phyloP scores from a whole-genome alignment of 2,113 vertebrate genomes.

The Oxygymnocypris stewartii region DNA sequence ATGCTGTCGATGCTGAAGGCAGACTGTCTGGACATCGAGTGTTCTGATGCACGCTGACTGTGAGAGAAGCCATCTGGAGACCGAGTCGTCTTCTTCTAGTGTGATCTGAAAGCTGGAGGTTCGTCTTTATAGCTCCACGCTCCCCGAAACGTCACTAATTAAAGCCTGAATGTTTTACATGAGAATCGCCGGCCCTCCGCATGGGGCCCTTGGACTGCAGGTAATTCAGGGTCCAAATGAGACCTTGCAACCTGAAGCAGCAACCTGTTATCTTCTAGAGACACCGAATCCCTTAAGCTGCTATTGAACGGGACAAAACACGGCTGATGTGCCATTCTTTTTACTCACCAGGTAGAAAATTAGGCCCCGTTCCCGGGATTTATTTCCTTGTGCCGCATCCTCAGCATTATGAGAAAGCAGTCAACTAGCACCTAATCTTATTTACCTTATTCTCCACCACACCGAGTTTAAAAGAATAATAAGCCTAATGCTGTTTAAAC shows the following conservation, averaged over 20 bases:
- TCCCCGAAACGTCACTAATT: constrained; percentile 84
- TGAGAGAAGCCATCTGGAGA: constrained; percentile 45
- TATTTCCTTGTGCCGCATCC: constrained; percentile 37
- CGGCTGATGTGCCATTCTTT: constrained; percentile 75
- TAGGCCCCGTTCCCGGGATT: constrained; percentile 53
- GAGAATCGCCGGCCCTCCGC: constrained; percentile 85
- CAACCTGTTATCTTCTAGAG: constrained; percentile 80
- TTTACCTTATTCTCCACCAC: constrained; percentile 79
- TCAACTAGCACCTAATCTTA: constrained; percentile 83
- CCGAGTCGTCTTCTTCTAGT: background rate
- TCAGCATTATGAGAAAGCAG: constrained; percentile 71
- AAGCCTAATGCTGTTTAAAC: constrained; percentile 87
- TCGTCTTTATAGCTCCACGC: constrained; percentile 56
- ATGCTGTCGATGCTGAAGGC: constrained; percentile 87
- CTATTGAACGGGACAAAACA: constrained; percentile 66
- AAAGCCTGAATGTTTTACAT: constrained; percentile 88
- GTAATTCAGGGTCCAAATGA: constrained; percentile 83
- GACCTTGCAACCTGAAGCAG: constrained; percentile 71
- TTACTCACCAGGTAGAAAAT: constrained; percentile 86
- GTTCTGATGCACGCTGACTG: constrained; percentile 33
- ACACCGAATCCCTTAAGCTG: constrained; percentile 79
- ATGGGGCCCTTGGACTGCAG: constrained; percentile 70
- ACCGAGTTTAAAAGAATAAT: constrained; percentile 77
- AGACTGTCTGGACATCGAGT: constrained; percentile 59
- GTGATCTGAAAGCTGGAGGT: background rate